A percentile compares a stretch with the other conserved stretches of the same genome.
Evolutionary conservation across 2,888 invertebrate genomes (phyloP).

Genomic region (Hylaea fasciaria): DNA sequence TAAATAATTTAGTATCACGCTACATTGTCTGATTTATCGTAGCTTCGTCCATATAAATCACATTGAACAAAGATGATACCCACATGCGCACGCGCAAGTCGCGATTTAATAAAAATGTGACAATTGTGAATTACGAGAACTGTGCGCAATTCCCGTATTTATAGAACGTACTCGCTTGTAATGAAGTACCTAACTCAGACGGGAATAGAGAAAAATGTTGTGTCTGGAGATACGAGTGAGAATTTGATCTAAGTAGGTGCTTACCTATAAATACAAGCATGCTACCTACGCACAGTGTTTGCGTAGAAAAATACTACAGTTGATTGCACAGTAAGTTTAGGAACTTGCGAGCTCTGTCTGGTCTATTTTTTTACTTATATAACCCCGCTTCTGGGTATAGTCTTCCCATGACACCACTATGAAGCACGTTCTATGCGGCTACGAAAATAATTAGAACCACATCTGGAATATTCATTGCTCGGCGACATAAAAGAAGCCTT

Average conservation of each 20-base stretch:
- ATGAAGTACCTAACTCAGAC: constrained; percentile 23
- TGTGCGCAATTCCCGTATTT: constrained; percentile 54
- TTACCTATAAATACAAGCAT: neutral
- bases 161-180: constrained; percentile 44
- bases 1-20: neutral
- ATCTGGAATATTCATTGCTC: too few species aligned
- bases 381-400: too few species aligned
- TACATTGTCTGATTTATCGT: neutral
- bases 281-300: neutral
- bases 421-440: too few species aligned
- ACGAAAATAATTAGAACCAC: too few species aligned
- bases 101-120: constrained; percentile 54
- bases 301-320: too few species aligned
- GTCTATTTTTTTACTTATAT: too few species aligned
- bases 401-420: too few species aligned
- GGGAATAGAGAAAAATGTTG: constrained; percentile 28
- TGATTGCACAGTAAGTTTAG: too few species aligned
- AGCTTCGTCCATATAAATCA: neutral
- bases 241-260: neutral
- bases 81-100: constrained; percentile 34
- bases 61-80: constrained; percentile 23
- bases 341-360: too few species aligned
- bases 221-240: constrained; percentile 12
- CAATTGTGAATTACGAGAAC: constrained; percentile 61
- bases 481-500: too few species aligned